Conservation (phyloP, 2,888 invertebrate genomes). For the Balanococcus diminutus region DNA sequence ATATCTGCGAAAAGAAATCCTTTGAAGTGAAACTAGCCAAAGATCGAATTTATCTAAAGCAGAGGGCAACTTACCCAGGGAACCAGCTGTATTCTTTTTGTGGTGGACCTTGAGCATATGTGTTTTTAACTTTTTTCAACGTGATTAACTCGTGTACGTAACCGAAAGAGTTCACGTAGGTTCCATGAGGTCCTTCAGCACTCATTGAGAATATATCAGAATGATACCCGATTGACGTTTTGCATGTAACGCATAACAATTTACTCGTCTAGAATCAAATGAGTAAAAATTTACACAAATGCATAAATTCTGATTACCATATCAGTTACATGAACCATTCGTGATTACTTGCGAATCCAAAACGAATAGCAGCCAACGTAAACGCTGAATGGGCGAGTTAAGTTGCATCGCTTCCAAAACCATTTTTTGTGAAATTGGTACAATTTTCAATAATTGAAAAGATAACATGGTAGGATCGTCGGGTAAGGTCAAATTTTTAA, state of each 20-base stretch:
- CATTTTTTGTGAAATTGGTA: slow-evolving; percentile 38
- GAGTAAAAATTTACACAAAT: too few relatives aligned
- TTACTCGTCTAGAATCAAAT: slow-evolving; percentile 62
- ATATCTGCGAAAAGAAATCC: too few relatives aligned
- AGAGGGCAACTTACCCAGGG: slow-evolving; percentile 72
- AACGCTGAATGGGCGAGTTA: slow-evolving; percentile 45
- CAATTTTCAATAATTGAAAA: slow-evolving; percentile 45
- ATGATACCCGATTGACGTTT: slow-evolving; percentile 67
- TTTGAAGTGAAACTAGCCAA: too few relatives aligned
- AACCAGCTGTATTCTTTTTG: slow-evolving; percentile 83
- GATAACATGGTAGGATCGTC: slow-evolving; percentile 38
- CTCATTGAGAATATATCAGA: slow-evolving; percentile 81
- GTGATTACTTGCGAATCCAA: slow-evolving; percentile 46
- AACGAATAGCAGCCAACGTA: slow-evolving; percentile 41
- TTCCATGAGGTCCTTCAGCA: slow-evolving; percentile 77
- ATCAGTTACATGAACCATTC: neutral
- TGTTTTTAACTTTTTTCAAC: slow-evolving; percentile 65
- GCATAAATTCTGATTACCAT: neutral
- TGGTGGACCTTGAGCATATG: slow-evolving; percentile 63
- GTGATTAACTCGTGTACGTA: slow-evolving; percentile 83
- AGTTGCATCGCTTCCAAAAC: slow-evolving; percentile 44
- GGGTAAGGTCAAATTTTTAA: slow-evolving; percentile 25
- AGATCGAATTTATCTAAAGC: too few relatives aligned
- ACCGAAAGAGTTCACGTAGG: slow-evolving; percentile 82
- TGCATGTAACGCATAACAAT: slow-evolving; percentile 67